Evolutionary conservation across 2,113 vertebrate genomes (phyloP).

Genomic region (Otus sunia): DNA sequence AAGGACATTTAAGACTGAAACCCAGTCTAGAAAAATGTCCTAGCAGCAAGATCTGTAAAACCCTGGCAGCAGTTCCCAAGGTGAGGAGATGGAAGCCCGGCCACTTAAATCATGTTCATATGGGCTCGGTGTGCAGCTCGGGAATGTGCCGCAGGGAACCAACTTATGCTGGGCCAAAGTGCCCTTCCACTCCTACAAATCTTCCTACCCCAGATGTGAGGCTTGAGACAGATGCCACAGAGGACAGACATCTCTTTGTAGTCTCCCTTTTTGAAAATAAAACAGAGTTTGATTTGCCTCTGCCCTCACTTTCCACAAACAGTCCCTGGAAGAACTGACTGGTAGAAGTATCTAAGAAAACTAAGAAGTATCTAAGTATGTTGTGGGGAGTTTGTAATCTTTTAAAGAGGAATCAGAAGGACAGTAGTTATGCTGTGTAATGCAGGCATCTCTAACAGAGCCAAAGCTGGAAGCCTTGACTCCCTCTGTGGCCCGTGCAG

Average conservation of each 20-base stretch:
- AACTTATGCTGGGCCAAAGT: not conserved
- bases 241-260: not conserved
- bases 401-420: not conserved
- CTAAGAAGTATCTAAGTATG: not conserved
- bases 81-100: not conserved
- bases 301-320: not conserved
- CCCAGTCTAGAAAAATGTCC: not conserved
- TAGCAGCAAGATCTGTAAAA: not conserved
- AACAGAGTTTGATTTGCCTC: not conserved
- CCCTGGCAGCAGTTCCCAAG: not conserved
- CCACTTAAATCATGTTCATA: not conserved
- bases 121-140: not conserved
- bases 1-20: not conserved
- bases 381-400: not conserved
- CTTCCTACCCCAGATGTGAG: not conserved
- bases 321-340: not conserved
- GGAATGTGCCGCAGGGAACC: not conserved
- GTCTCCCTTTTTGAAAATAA: not conserved
- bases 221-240: not conserved
- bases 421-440: accelerated
- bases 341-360: not conserved
- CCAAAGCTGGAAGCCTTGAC: not conserved
- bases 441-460: not conserved
- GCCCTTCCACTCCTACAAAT: accelerated
- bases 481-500: not conserved